Percentiles rank a stretch among this genome's conserved stretches.
Evolutionary conservation across 2,888 invertebrate species (phyloP).

Genomic region (Polydrusus pterygomalis): DNA sequence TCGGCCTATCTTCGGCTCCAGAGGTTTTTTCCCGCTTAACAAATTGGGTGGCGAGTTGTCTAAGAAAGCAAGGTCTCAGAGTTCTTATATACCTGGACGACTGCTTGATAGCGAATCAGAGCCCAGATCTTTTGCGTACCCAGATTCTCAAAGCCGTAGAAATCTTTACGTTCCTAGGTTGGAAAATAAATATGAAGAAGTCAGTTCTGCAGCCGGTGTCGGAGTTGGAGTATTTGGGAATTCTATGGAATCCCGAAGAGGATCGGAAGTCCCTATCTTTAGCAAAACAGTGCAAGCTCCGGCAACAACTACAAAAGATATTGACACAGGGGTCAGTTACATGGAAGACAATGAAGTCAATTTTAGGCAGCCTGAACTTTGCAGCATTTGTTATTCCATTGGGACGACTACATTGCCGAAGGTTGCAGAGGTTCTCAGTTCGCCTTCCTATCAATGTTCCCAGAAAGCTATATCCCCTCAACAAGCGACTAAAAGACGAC

Average conservation of each 20-base stretch:
- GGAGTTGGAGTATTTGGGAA: constrained; percentile 49
- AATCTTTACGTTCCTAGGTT: constrained; percentile 25
- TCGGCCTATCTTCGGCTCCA: constrained; percentile 48
- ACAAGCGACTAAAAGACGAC: constrained; percentile 17
- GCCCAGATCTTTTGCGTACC: constrained; percentile 19
- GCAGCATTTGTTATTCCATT: constrained; percentile 49
- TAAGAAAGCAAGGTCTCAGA: constrained; percentile 55
- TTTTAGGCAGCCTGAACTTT: constrained; percentile 50
- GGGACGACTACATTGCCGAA: constrained; percentile 46
- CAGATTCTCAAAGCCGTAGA: constrained; percentile 33
- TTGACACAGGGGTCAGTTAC: constrained; percentile 30
- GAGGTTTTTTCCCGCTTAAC: constrained; percentile 20
- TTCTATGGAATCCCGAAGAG: constrained; percentile 47
- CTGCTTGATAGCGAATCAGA: constrained; percentile 48
- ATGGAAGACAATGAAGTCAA: constrained; percentile 35
- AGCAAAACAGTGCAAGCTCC: constrained; percentile 25
- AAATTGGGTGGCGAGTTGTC: constrained; percentile 21
- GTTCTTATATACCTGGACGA: constrained; percentile 62
- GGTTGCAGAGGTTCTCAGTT: constrained; percentile 32
- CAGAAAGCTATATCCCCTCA: constrained; percentile 20
- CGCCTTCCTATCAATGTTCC: constrained; percentile 22
- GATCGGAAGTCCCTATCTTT: constrained; percentile 13
- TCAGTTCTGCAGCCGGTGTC: constrained; percentile 29
- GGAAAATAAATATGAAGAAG: constrained; percentile 43
- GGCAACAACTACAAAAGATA: constrained; percentile 16